Conservation (phyloP, 2,888 invertebrate genomes). For the Congeria kusceri region DNA sequence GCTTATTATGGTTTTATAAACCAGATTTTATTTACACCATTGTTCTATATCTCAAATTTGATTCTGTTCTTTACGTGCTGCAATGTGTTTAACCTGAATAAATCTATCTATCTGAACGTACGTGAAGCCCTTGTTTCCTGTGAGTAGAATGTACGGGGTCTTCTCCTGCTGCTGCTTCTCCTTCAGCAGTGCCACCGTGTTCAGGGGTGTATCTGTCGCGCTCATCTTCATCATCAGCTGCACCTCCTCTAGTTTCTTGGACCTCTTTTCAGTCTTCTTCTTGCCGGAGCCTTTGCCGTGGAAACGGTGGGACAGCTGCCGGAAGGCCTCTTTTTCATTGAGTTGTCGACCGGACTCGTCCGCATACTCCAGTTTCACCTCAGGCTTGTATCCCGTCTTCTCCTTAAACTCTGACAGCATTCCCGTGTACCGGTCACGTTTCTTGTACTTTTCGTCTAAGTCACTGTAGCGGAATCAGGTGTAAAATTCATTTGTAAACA, state of each 20-base stretch:
- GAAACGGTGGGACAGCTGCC: slow-evolving; percentile 98
- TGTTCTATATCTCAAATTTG: no score
- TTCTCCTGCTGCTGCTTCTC: slow-evolving; percentile 98
- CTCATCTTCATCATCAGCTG: slow-evolving; percentile 98
- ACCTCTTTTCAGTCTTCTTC: slow-evolving; percentile 97
- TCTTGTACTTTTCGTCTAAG: slow-evolving; percentile 84
- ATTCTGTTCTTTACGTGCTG: no score
- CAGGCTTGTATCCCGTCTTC: slow-evolving; percentile 95
- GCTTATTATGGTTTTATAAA: no score
- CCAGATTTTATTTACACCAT: no score
- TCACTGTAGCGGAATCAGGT: slow-evolving; percentile 77
- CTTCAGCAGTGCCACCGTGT: slow-evolving; percentile 96
- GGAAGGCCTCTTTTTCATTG: slow-evolving; percentile 97
- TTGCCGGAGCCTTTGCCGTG: slow-evolving; percentile 99
- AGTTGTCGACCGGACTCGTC: slow-evolving; percentile 97
- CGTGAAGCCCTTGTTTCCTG: slow-evolving; percentile 88
- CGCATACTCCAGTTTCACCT: slow-evolving; percentile 97
- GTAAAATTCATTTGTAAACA: no score
- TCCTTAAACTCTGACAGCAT: slow-evolving; percentile 97
- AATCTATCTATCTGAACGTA: slow-evolving; percentile 11
- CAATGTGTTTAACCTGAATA: background rate
- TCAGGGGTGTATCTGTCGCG: slow-evolving; percentile 98
- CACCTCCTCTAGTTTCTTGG: slow-evolving; percentile 96
- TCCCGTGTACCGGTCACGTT: slow-evolving; percentile 87
- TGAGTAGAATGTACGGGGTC: slow-evolving; percentile 95